These are phyloP conservation scores for Ceratotherium simum DNA, from an alignment of 2,113 vertebrate species.

Conservation along the genomic window DNA sequence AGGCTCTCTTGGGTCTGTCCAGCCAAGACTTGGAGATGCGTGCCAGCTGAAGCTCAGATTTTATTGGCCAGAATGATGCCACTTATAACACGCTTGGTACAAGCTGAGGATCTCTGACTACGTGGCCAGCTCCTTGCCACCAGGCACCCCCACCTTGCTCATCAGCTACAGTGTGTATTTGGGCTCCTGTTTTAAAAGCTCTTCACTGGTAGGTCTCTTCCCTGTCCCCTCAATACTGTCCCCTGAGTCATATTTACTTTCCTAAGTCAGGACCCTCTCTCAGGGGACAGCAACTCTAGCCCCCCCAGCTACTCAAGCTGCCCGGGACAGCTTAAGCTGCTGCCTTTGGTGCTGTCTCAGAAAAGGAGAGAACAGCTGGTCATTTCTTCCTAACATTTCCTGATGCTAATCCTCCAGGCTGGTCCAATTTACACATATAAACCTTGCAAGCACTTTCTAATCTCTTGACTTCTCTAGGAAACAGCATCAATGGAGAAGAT, in stretches of 20 bases:
- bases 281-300: background rate
- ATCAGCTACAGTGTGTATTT: background rate
- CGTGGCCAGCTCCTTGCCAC: background rate
- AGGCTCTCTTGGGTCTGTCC: no score
- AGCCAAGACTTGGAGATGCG: background rate
- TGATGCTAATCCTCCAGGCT: slow-evolving; percentile 33
- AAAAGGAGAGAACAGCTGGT: slow-evolving; percentile 48
- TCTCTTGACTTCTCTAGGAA: background rate
- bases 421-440: background rate
- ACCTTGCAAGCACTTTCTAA: background rate
- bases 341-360: background rate
- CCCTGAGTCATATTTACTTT: background rate
- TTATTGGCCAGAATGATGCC: background rate
- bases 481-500: background rate
- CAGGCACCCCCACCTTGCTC: background rate
- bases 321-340: background rate
- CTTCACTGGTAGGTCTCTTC: background rate
- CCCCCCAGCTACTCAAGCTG: accelerated
- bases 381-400: background rate
- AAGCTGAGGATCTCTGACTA: background rate
- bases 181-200: background rate
- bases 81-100: background rate
- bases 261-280: background rate
- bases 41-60: background rate
- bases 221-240: background rate